These are phyloP conservation scores for Tinamus major DNA, from an alignment of 2,797 vertebrate genomes.

Conservation along the genomic window DNA sequence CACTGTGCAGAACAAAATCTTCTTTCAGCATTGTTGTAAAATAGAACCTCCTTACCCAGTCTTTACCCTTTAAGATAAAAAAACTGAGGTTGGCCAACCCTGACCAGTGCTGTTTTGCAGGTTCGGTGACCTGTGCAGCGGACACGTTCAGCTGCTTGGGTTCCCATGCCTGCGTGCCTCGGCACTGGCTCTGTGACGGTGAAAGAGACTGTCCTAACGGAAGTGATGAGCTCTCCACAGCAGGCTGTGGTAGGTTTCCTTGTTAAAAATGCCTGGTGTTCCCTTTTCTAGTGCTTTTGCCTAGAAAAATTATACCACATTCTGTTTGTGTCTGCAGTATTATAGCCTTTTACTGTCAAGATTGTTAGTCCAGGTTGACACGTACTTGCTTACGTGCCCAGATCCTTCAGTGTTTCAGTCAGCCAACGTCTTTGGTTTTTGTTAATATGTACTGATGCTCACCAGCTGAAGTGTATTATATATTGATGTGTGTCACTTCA, in stretches of 20 bases:
- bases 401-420: background rate
- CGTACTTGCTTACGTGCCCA: fast-evolving
- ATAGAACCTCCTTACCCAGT: fast-evolving
- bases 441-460: background rate
- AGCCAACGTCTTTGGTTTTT: background rate
- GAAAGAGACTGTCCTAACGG: slow-evolving; percentile 94
- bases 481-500: fast-evolving
- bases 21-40: background rate
- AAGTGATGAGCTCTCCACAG: slow-evolving; percentile 91
- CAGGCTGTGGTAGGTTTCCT: slow-evolving; percentile 88
- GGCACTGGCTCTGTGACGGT: slow-evolving; percentile 93
- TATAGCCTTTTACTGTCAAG: background rate
- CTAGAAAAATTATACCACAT: background rate
- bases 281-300: background rate
- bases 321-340: background rate
- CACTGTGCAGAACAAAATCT: background rate
- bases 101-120: slow-evolving; percentile 62
- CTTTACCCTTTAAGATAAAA: fast-evolving
- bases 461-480: background rate
- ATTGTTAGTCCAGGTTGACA: background rate
- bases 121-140: slow-evolving; percentile 88
- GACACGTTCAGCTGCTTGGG: slow-evolving; percentile 91
- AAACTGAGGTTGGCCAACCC: fast-evolving
- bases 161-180: slow-evolving; percentile 90
- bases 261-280: fast-evolving